These are phyloP conservation scores for Polymixis lichenea DNA, from an alignment of 2,888 invertebrate genomes.

Conservation along the genomic window DNA sequence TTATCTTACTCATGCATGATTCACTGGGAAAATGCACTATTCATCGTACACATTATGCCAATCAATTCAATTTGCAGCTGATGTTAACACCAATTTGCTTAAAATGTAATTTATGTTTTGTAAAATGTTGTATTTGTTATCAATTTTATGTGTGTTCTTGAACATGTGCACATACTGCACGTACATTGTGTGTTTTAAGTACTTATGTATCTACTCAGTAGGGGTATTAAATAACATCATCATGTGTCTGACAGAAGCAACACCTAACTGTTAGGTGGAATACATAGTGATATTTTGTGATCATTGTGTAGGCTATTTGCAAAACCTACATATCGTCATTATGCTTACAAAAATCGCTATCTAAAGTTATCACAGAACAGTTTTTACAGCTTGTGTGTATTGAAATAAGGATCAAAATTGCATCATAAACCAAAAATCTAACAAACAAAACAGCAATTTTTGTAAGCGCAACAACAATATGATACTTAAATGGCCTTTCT, in stretches of 20 bases:
- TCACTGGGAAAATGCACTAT: slow-evolving; percentile 40
- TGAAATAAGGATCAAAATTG: too few species aligned
- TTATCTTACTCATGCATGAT: slow-evolving; percentile 44
- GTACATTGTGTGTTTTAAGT: slow-evolving; percentile 21
- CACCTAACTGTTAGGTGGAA: background rate
- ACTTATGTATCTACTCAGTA: background rate
- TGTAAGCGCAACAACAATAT: too few species aligned
- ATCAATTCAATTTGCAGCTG: slow-evolving; percentile 23
- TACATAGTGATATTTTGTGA: background rate
- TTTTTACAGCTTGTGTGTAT: too few species aligned
- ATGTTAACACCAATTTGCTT: slow-evolving; percentile 15
- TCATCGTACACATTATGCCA: slow-evolving; percentile 14
- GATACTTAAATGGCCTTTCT: background rate
- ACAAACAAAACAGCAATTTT: too few species aligned
- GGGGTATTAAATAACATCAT: too few species aligned
- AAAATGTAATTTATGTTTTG: background rate
- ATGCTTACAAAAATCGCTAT: too few species aligned
- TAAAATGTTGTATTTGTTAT: slow-evolving; percentile 19
- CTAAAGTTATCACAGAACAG: too few species aligned
- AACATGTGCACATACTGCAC: slow-evolving; percentile 8
- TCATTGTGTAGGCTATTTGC: background rate
- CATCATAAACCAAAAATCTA: too few species aligned
- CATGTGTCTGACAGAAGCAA: background rate
- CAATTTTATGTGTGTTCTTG: slow-evolving; percentile 17
- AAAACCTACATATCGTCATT: background rate